Percentiles rank a stretch among this genome's conserved stretches.
phyloP scores from a whole-genome alignment of 2,797 vertebrate species.

The Cuculus canorus region DNA sequence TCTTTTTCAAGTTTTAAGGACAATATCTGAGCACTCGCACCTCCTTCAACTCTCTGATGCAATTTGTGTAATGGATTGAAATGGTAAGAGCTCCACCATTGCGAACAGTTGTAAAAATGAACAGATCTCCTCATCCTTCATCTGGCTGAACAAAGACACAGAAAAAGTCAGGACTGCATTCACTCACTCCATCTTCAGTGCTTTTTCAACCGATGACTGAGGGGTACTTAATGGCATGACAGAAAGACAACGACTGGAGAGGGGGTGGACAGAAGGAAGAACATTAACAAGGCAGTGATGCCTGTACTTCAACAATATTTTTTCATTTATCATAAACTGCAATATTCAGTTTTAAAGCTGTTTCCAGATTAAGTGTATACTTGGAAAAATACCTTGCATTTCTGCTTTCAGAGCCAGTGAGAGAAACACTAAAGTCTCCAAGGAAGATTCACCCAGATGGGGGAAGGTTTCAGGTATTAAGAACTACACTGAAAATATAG shows the following conservation, averaged over 20 bases:
- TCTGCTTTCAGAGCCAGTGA: background rate
- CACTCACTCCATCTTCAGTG: background rate
- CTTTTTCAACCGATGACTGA: background rate
- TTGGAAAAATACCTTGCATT: background rate
- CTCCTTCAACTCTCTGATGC: background rate
- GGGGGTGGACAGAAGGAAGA: background rate
- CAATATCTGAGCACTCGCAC: accelerated
- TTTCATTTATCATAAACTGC: background rate
- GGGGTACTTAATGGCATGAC: background rate
- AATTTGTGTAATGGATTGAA: background rate
- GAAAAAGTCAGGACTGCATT: background rate
- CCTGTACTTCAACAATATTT: background rate
- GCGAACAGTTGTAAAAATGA: background rate
- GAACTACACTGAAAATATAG: slow-evolving; percentile 26
- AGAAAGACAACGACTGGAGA: background rate
- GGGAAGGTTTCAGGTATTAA: background rate
- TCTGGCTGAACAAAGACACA: background rate
- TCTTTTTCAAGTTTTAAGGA: background rate
- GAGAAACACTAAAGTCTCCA: background rate
- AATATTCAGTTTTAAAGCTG: background rate
- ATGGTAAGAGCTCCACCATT: background rate
- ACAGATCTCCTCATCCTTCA: background rate
- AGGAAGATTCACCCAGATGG: background rate
- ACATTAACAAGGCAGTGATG: background rate
- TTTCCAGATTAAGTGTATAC: background rate